Conservation (phyloP, 2,113 vertebrate genomes). For the Anser cygnoides region DNA sequence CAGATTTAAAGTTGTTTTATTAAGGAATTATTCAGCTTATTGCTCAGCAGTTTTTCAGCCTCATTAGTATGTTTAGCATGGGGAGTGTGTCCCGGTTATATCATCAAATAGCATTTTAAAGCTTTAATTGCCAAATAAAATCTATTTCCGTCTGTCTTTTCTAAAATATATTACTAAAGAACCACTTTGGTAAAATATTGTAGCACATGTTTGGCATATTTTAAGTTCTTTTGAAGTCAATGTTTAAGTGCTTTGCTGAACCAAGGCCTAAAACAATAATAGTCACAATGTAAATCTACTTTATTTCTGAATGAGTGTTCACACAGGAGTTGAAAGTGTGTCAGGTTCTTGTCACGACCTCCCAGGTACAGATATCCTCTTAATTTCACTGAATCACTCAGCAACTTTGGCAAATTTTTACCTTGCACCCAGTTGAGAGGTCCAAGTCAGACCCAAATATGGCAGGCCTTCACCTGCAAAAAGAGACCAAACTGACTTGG, state of each 20-base stretch:
- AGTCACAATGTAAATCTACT: not conserved
- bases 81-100: not conserved
- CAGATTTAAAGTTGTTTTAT: conserved; percentile 5
- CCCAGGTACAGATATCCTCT: not conserved
- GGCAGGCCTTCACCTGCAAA: not conserved
- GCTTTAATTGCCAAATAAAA: conserved; percentile 10
- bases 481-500: conserved; percentile 37
- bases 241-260: conserved; percentile 53
- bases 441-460: not conserved
- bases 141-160: not conserved
- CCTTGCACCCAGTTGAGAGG: not conserved
- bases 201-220: not conserved
- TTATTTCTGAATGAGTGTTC: conserved; percentile 8
- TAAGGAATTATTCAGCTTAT: conserved; percentile 23
- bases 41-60: conserved; percentile 37
- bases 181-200: conserved; percentile 5
- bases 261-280: conserved; percentile 27
- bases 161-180: not conserved
- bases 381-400: not conserved
- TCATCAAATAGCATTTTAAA: not conserved
- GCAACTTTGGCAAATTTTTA: not conserved
- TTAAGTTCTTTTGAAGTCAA: conserved; percentile 16
- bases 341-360: not conserved
- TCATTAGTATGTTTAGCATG: not conserved
- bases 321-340: not conserved